Percentiles rank a stretch among this genome's conserved stretches.
Conservation (phyloP, 2,113 vertebrate species). For the Peromyscus maniculatus region DNA sequence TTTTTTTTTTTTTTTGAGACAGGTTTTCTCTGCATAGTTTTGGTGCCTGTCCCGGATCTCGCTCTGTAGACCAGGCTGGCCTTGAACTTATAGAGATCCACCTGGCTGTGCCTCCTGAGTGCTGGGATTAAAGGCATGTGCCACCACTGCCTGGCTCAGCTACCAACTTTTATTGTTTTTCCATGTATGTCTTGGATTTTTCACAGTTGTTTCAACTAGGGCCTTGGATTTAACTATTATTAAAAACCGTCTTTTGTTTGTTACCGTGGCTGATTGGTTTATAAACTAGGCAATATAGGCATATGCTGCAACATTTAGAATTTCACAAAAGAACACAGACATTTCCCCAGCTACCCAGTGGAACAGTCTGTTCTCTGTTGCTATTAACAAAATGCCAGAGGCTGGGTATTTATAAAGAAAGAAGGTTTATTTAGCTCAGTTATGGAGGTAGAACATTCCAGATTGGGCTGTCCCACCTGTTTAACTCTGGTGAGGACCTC, state of each 20-base stretch:
- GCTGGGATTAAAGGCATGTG: too few relatives aligned
- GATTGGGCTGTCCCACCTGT: not conserved
- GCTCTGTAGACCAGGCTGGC: too few relatives aligned
- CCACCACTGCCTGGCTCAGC: not conserved
- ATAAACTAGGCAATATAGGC: not conserved
- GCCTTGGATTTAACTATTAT: not conserved
- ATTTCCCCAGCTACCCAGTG: not conserved
- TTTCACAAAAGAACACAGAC: not conserved
- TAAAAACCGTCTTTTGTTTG: constrained; percentile 10
- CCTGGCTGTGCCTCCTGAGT: too few relatives aligned
- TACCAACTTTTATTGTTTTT: not conserved
- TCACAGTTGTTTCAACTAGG: not conserved
- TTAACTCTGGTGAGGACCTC: not conserved
- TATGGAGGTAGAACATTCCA: not conserved
- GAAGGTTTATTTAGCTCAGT: not conserved
- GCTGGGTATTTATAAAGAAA: not conserved
- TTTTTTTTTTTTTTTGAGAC: too few relatives aligned
- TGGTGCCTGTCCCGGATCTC: too few relatives aligned
- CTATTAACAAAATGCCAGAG: not conserved
- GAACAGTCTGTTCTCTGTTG: constrained; percentile 1
- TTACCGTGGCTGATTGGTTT: not conserved
- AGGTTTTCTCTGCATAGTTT: too few relatives aligned
- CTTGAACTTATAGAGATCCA: too few relatives aligned
- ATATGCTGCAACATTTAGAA: constrained; percentile 24
- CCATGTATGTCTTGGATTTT: not conserved